Percentiles rank a stretch among this genome's conserved stretches.
Evolutionary conservation across 2,113 vertebrate species (phyloP).

Genomic region (Podiceps cristatus): DNA sequence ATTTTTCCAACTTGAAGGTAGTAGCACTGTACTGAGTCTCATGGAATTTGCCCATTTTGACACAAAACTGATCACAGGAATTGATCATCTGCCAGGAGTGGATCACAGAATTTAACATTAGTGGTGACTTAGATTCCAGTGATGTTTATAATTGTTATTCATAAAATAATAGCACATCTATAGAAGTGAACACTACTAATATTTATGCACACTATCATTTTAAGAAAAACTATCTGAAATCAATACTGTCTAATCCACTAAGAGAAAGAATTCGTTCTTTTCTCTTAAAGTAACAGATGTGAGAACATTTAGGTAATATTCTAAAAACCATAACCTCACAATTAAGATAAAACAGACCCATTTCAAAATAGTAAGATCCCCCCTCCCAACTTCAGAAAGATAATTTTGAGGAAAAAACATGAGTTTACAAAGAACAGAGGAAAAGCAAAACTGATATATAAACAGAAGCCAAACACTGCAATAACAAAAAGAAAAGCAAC

Average conservation of each 20-base stretch:
- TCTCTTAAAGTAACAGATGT: not conserved
- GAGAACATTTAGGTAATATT: not conserved
- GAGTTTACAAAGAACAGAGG: not conserved
- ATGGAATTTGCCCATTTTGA: not conserved
- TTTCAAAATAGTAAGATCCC: not conserved
- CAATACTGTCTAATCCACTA: not conserved
- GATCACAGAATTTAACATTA: not conserved
- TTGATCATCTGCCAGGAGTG: accelerated
- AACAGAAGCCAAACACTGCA: not conserved
- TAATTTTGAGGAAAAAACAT: not conserved
- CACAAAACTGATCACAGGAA: not conserved
- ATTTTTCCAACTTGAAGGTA: not conserved
- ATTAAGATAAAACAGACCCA: not conserved
- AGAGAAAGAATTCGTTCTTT: not conserved
- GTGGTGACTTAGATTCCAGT: not conserved
- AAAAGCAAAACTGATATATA: not conserved
- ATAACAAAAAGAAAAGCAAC: not conserved
- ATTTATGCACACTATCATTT: not conserved
- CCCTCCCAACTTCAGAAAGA: not conserved
- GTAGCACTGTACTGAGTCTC: not conserved
- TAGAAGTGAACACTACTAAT: not conserved
- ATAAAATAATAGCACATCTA: not conserved
- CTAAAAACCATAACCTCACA: not conserved
- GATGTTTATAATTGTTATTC: not conserved
- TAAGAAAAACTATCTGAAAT: not conserved